These are phyloP conservation scores for Dreissena rostriformis DNA, from an alignment of 1,140 invertebrate genomes.

Conservation along the genomic window DNA sequence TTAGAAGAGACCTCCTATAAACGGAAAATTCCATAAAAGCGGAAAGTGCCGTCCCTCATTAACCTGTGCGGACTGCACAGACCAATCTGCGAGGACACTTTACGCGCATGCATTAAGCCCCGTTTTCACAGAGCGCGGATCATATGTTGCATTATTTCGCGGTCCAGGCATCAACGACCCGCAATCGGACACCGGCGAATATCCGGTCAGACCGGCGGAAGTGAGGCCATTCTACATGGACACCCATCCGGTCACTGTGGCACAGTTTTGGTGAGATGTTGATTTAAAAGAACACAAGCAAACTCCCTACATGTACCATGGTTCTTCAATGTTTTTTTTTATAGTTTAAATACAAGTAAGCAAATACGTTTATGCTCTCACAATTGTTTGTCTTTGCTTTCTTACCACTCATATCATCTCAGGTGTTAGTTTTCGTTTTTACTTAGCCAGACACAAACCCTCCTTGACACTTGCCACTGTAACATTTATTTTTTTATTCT, in stretches of 20 bases:
- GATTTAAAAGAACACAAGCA: not conserved
- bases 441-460: too few relatives aligned
- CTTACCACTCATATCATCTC: too few relatives aligned
- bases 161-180: slow-evolving; percentile 72
- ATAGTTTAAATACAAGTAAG: too few relatives aligned
- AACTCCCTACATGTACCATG: not conserved
- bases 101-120: not conserved
- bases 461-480: not conserved
- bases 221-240: slow-evolving; percentile 76
- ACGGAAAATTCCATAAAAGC: too few relatives aligned
- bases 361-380: too few relatives aligned
- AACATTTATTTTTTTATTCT: not conserved
- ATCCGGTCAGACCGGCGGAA: slow-evolving; percentile 65
- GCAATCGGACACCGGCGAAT: slow-evolving; percentile 72
- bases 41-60: too few relatives aligned
- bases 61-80: too few relatives aligned
- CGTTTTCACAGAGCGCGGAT: not conserved
- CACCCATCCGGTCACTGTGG: slow-evolving; percentile 74
- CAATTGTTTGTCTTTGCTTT: too few relatives aligned
- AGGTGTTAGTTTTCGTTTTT: not conserved
- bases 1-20: too few relatives aligned
- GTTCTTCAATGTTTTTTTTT: too few relatives aligned
- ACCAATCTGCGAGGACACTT: too few relatives aligned
- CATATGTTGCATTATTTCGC: not conserved
- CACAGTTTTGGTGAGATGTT: slow-evolving; percentile 69